phyloP scores from a whole-genome alignment of 2,888 invertebrate species.

The Psylliodes chrysocephalus region DNA sequence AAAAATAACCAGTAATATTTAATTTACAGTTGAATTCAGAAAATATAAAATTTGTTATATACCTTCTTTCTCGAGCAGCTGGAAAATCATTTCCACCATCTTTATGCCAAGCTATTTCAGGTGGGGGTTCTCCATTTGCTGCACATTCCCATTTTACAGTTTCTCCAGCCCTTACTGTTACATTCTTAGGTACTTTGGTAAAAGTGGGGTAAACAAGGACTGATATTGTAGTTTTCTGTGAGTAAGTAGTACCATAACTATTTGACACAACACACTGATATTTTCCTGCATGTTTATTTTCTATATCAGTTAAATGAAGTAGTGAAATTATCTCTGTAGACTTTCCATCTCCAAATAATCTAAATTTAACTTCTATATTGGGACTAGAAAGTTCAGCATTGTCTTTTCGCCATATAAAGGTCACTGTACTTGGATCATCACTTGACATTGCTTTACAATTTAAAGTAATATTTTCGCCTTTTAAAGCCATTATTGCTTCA shows the following conservation, averaged over 20 bases:
- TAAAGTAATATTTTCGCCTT: constrained; percentile 85
- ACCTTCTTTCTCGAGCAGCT: constrained; percentile 88
- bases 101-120: constrained; percentile 91
- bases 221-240: constrained; percentile 84
- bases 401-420: constrained; percentile 90
- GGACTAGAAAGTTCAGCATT: constrained; percentile 70
- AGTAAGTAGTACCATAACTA: constrained; percentile 89
- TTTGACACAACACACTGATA: constrained; percentile 95
- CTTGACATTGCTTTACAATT: constrained; percentile 85
- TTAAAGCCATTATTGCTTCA: constrained; percentile 84
- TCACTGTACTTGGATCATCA: constrained; percentile 76
- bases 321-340: constrained; percentile 77
- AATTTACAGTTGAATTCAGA: too few relatives aligned
- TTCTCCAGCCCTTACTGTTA: constrained; percentile 85
- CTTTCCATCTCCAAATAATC: constrained; percentile 67
- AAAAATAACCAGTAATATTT: too few relatives aligned
- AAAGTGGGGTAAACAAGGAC: constrained; percentile 91
- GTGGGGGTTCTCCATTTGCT: constrained; percentile 87
- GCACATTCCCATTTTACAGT: constrained; percentile 91
- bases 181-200: constrained; percentile 83
- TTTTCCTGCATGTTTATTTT: constrained; percentile 83
- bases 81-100: constrained; percentile 95
- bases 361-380: constrained; percentile 51
- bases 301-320: constrained; percentile 79
- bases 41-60: too few relatives aligned